Base-by-base conservation (phyloP, 2,888 invertebrate species). In the Drosophila vallismaia region DNA sequence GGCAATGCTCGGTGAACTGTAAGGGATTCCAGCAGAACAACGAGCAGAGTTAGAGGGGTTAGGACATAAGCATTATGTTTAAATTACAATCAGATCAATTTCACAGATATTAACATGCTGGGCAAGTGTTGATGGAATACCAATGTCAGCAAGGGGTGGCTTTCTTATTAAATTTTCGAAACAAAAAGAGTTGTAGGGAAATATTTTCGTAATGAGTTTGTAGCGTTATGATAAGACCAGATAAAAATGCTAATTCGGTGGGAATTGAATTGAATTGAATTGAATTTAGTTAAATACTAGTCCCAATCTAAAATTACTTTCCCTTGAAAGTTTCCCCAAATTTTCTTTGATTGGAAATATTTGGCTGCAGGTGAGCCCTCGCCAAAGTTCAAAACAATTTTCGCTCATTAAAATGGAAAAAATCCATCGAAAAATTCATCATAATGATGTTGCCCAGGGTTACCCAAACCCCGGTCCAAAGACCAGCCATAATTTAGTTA, bases 31-130 rank as follows among this genome's bases (percentile, higher is more conserved):
- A 52, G 38, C 57, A 51, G 53, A 48, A 70, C 59, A 29, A 44
- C 36, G 38, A 36, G 46, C 26, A 26, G 40, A 59, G 19, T 31
- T 24, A 36, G 14, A 52, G 40, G 63, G 63, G 38, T 36, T 14
- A 26, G 45, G 19, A 8, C 14, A 19, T 31, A 45, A 62, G 57
- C 68, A 59, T 58, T 36, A 64, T 58, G 71, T 78, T 78, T 63
- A 83, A 83, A 85, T 85, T 85, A 87, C 83, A 87, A 85, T 85
- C 77, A 85, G 85, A 85, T 85, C 88, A 86, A 85, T 83, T 83
- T 79, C 84, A 75, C 84, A 75, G 86, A 87, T 85, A 87, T 77
- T 79, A 85, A 76, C 83, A 85, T 57, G 60, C 36, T 75, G 49
- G 50, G 59, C 75, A 79, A 79, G 74, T 83, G 79, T 77, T 75